Conservation (phyloP, 1,140 invertebrate genomes). For the Rhagoletis pomonella region DNA sequence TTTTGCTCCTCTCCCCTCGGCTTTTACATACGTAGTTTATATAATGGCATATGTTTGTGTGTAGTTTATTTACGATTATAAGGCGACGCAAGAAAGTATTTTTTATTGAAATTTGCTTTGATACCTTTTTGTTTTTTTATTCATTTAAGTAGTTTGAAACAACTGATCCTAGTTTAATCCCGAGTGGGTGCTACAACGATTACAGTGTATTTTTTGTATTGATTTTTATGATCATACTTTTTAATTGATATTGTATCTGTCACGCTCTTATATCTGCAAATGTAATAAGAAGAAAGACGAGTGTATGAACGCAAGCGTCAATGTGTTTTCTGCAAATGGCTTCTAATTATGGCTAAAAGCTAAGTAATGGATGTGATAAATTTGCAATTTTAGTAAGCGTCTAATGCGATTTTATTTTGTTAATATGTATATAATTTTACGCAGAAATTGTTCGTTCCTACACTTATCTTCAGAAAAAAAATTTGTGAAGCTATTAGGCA, state of each 20-base stretch:
- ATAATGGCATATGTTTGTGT: background rate
- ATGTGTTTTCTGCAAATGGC: conserved; percentile 23
- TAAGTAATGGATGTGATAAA: conserved; percentile 3
- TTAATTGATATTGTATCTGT: conserved; percentile 41
- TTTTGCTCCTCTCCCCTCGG: background rate
- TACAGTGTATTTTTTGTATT: background rate
- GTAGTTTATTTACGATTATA: conserved; percentile 13
- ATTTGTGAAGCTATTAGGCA: no score
- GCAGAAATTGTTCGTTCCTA: no score
- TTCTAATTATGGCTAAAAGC: conserved; percentile 3
- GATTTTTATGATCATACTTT: background rate
- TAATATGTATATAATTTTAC: no score
- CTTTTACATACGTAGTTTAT: background rate
- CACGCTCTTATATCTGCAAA: conserved; percentile 37
- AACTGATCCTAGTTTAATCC: conserved; percentile 23
- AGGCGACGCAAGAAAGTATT: conserved; percentile 38
- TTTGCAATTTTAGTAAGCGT: background rate
- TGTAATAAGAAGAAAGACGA: conserved; percentile 51
- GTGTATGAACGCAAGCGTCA: conserved; percentile 35
- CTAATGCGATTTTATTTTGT: background rate
- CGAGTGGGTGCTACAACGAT: conserved; percentile 30
- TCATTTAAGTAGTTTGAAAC: background rate
- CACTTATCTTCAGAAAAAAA: no score
- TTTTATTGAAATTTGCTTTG: conserved; percentile 4
- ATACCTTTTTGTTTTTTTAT: background rate